These are phyloP conservation scores for Rhyacophila brunnea DNA, from an alignment of 1,140 invertebrate species.

Conservation along the genomic window DNA sequence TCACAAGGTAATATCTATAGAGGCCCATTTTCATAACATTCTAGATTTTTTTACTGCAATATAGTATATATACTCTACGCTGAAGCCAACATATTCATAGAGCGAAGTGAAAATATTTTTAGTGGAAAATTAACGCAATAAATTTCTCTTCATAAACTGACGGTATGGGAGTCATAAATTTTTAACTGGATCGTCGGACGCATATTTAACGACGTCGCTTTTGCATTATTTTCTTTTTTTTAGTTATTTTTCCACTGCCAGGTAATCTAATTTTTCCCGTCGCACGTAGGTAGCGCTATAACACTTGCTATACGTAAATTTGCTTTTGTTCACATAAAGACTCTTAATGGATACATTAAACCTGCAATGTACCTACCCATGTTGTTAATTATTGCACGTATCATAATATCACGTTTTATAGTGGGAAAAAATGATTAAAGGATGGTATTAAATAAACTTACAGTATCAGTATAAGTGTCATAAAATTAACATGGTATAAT, in stretches of 20 bases:
- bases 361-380: too few relatives aligned
- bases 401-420: too few relatives aligned
- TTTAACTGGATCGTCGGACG: conserved; percentile 33
- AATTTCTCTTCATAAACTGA: conserved; percentile 36
- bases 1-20: too few relatives aligned
- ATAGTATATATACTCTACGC: background rate
- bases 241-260: conserved; percentile 10
- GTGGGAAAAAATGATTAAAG: too few relatives aligned
- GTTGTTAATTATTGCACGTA: too few relatives aligned
- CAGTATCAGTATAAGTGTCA: too few relatives aligned
- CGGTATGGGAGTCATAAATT: conserved; percentile 34
- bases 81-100: conserved; percentile 15
- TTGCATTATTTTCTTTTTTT: conserved; percentile 1
- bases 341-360: too few relatives aligned
- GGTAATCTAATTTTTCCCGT: conserved; percentile 14
- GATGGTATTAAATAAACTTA: too few relatives aligned
- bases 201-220: conserved; percentile 30
- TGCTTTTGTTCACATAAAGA: too few relatives aligned
- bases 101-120: conserved; percentile 32
- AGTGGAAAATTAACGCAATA: conserved; percentile 35
- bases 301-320: too few relatives aligned
- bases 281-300: background rate
- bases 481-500: too few relatives aligned
- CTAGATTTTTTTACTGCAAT: background rate
- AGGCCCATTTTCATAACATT: background rate